Conservation (phyloP, 2,888 invertebrate genomes). For the Drosophila dives region DNA sequence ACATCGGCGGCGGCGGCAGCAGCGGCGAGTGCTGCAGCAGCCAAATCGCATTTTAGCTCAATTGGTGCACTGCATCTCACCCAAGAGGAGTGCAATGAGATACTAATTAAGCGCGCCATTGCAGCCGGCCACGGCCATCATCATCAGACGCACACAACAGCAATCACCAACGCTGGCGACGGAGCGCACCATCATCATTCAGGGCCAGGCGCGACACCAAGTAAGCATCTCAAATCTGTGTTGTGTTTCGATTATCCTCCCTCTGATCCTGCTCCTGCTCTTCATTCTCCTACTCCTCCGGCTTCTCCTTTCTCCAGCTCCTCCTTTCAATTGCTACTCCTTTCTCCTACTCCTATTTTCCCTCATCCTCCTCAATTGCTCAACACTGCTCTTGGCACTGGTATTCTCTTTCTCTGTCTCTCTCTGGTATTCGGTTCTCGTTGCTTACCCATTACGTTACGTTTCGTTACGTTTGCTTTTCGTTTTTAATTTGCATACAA, state of each 20-base stretch:
- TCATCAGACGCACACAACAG: conserved; percentile 85
- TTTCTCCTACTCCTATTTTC: conserved; percentile 3
- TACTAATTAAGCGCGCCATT: conserved; percentile 90
- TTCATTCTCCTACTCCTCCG: conserved; percentile 1
- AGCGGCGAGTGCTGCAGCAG: conserved; percentile 75
- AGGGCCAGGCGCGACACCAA: conserved; percentile 81
- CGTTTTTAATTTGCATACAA: conserved; percentile 5
- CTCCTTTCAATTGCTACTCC: conserved; percentile 30
- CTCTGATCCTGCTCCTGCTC: conserved; percentile 32
- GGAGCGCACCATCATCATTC: conserved; percentile 76
- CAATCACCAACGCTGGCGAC: conserved; percentile 82
- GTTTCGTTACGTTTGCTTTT: conserved; percentile 22
- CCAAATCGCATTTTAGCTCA: conserved; percentile 88
- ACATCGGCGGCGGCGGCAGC: conserved; percentile 75
- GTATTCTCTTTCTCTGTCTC: conserved; percentile 19
- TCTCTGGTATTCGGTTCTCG: conserved; percentile 46
- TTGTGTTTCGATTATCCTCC: conserved; percentile 60
- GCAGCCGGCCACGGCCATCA: conserved; percentile 88
- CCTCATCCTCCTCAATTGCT: conserved; percentile 33
- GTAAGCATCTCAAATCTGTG: conserved; percentile 83
- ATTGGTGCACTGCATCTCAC: conserved; percentile 90
- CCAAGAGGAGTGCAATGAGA: conserved; percentile 92
- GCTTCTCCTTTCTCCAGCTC: conserved; percentile 12
- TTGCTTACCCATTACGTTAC: conserved; percentile 37
- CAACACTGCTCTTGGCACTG: conserved; percentile 50